Evolutionary conservation across 2,888 invertebrate genomes (phyloP), one percentile per base, ranked within the genome.

Genomic region (Biston stratarius): DNA sequence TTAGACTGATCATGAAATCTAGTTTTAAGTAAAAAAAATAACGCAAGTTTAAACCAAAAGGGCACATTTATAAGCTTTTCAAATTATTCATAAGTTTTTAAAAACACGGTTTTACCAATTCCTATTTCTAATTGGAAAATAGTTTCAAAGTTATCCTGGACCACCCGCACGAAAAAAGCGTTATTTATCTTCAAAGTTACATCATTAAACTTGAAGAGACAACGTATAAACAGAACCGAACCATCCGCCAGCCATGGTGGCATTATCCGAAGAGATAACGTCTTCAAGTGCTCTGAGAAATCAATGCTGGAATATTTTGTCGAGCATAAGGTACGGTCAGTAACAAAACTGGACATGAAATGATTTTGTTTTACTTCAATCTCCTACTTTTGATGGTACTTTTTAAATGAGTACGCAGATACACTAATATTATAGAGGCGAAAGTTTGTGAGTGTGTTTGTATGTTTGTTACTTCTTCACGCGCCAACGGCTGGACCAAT

Each of bases 201-300:
- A 71, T 75, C 74, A 72, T 72, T 72, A 73, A 68, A 72, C 73
- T 76, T 72, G 74, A 77, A 76, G 24, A 71, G 77, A 62, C 75
- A 73, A 74, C 77, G 77, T 72, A 77, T 77, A 79, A 77, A 77
- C 75, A 80, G 75, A 74, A 71, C 73, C 66, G 73, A 74, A 68
- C 70, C 63, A 72, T 76, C 40, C 49, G 40, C 49, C 33, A 55
- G 42, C 63, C 74, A 68, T 74, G 74, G 67, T 73, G 72, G 68
- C 63, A 68, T 71, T 76, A 71, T 68, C 67, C 71, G 61, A 65
- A 63, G 15, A 71, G 77, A 77, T 78, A 78, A 75, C 72, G 72
- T 66, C 65, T 64, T 74, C 70, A 68, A 75, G 74, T 76, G 69
- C 73, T 61, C 64, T 75, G 73, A 69, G 74, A 74, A 75, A 74